Conservation (phyloP, 2,797 vertebrate species). For the Zenarchopterus dispar region DNA sequence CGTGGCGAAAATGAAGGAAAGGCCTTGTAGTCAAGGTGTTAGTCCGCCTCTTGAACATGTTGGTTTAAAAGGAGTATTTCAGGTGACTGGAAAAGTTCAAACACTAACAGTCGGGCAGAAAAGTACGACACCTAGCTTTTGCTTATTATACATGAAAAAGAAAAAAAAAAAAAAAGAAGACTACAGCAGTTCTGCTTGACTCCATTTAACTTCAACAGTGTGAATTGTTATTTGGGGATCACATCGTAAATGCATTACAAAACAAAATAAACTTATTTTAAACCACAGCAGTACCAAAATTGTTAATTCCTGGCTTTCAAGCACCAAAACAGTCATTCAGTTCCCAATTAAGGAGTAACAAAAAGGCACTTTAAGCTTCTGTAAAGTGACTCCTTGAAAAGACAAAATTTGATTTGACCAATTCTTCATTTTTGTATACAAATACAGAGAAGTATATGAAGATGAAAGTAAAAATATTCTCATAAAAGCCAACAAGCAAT, state of each 20-base stretch:
- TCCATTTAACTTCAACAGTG: slow-evolving; percentile 29
- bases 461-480: slow-evolving; percentile 56
- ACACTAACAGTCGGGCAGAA: no score
- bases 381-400: slow-evolving; percentile 51
- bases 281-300: slow-evolving; percentile 35
- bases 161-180: slow-evolving; percentile 13
- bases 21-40: no score
- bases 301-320: slow-evolving; percentile 29
- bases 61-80: no score
- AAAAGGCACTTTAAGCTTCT: slow-evolving; percentile 81
- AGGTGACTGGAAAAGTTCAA: no score
- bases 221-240: slow-evolving; percentile 36
- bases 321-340: slow-evolving; percentile 36
- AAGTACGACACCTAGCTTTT: slow-evolving; percentile 10
- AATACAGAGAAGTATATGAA: slow-evolving; percentile 46
- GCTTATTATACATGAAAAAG: slow-evolving; percentile 25
- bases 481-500: slow-evolving; percentile 52
- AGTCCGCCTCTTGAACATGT: no score
- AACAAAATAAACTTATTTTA: slow-evolving; percentile 23
- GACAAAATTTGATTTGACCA: slow-evolving; percentile 34
- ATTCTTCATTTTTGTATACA: slow-evolving; percentile 49
- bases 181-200: slow-evolving; percentile 33
- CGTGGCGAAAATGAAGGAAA: no score
- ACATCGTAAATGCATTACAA: slow-evolving; percentile 28
- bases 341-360: slow-evolving; percentile 54